Conservation (phyloP, 2,113 vertebrate genomes). For the Sisor rabdophorus region DNA sequence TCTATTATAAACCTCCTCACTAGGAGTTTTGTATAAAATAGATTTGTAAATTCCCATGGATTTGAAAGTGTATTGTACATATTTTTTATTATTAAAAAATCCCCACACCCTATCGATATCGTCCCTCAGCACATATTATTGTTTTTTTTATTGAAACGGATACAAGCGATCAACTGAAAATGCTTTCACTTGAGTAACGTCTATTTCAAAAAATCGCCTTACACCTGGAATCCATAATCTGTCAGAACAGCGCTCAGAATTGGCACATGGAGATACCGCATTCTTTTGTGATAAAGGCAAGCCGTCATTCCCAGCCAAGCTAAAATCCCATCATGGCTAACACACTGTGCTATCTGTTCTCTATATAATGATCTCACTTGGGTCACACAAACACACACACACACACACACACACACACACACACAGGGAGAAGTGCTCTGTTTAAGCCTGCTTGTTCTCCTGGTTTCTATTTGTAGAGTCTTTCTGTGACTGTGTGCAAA, state of each 20-base stretch:
- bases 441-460: slow-evolving; percentile 31
- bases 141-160: slow-evolving; percentile 23
- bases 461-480: slow-evolving; percentile 36
- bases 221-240: slow-evolving; percentile 28
- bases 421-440: slow-evolving; percentile 29
- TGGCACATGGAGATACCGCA: slow-evolving; percentile 17
- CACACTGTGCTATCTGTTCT: slow-evolving; percentile 39
- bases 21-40: slow-evolving; percentile 74
- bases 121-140: slow-evolving; percentile 23
- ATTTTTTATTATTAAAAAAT: slow-evolving; percentile 74
- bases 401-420: slow-evolving; percentile 21
- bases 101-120: slow-evolving; percentile 40
- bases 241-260: neutral
- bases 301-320: slow-evolving; percentile 19
- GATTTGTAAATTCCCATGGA: slow-evolving; percentile 77
- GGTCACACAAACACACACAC: slow-evolving; percentile 12
- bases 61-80: slow-evolving; percentile 72
- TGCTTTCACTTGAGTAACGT: neutral
- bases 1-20: slow-evolving; percentile 65
- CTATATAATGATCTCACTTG: slow-evolving; percentile 43
- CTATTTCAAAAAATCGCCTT: slow-evolving; percentile 6
- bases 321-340: slow-evolving; percentile 36
- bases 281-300: slow-evolving; percentile 28
- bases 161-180: slow-evolving; percentile 9
- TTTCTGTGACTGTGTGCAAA: slow-evolving; percentile 37